Evolutionary conservation across 2,797 vertebrate genomes (phyloP).

Genomic region (Macropus fuliginosus): DNA sequence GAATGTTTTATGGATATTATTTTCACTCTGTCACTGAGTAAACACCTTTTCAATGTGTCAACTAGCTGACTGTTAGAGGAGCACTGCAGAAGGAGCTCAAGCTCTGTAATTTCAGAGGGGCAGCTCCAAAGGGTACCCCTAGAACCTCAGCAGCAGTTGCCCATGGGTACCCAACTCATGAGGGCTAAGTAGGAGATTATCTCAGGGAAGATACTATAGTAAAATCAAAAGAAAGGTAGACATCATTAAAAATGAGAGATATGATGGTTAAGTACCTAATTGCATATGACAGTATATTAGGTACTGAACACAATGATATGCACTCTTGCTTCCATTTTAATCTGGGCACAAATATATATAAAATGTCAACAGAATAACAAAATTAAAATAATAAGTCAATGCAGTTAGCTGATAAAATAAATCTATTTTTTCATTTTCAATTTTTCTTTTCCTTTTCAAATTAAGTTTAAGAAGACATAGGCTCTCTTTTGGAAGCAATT

Average conservation of each 20-base stretch:
- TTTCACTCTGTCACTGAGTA: background rate
- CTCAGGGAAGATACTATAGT: background rate
- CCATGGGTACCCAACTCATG: background rate
- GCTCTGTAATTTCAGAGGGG: background rate
- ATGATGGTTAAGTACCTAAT: background rate
- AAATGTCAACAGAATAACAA: background rate
- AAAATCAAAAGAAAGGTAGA: background rate
- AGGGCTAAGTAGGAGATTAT: background rate
- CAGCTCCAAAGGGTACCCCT: background rate
- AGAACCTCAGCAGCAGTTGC: background rate
- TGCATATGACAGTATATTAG: background rate
- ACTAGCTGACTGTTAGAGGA: background rate
- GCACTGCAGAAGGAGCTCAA: background rate
- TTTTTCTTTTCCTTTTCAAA: background rate
- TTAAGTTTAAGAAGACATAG: background rate
- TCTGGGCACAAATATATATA: background rate
- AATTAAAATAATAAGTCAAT: background rate
- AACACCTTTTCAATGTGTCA: background rate
- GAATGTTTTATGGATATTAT: background rate
- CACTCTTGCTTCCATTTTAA: background rate
- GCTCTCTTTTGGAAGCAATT: slow-evolving; percentile 11
- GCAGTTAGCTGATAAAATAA: background rate
- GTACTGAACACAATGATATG: background rate
- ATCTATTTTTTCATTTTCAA: background rate
- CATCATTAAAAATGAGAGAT: background rate